Evolutionary conservation across 2,797 vertebrate species (phyloP).

Genomic region (Cichlasoma orientale): DNA sequence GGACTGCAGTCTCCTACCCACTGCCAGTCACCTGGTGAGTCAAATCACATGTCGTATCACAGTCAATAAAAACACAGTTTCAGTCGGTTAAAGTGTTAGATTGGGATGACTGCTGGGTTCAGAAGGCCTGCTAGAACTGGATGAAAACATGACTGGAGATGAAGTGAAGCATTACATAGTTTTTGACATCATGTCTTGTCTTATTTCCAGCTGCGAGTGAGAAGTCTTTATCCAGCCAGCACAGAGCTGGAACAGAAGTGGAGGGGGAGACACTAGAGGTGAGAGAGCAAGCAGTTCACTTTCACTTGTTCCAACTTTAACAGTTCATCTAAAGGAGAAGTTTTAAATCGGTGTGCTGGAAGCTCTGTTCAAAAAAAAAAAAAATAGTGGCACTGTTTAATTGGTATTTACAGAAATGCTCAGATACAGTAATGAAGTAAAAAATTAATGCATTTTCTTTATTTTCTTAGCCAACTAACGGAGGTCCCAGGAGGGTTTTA

Average conservation of each 20-base stretch:
- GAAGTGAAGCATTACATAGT: neutral
- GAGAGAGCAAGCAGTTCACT: neutral
- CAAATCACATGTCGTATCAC: neutral
- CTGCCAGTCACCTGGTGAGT: constrained; percentile 67
- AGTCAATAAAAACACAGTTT: neutral
- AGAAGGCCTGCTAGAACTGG: neutral
- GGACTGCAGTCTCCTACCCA: constrained; percentile 49
- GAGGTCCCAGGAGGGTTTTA: constrained; percentile 74
- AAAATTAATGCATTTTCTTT: neutral
- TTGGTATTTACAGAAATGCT: neutral
- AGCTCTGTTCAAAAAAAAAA: no score
- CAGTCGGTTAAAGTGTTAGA: neutral
- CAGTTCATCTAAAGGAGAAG: neutral
- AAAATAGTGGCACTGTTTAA: neutral
- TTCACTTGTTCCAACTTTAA: neutral
- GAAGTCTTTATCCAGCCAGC: constrained; percentile 48
- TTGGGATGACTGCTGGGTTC: neutral
- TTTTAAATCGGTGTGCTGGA: neutral
- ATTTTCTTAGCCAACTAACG: constrained; percentile 53
- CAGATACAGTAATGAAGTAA: neutral
- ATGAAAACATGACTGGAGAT: neutral
- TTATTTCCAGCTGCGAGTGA: constrained; percentile 63
- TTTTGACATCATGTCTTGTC: constrained; percentile 4
- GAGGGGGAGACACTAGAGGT: constrained; percentile 69
- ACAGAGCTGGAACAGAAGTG: constrained; percentile 20